These are phyloP conservation scores for Crotalus helleri DNA, from an alignment of 2,113 vertebrate genomes.

Conservation along the genomic window DNA sequence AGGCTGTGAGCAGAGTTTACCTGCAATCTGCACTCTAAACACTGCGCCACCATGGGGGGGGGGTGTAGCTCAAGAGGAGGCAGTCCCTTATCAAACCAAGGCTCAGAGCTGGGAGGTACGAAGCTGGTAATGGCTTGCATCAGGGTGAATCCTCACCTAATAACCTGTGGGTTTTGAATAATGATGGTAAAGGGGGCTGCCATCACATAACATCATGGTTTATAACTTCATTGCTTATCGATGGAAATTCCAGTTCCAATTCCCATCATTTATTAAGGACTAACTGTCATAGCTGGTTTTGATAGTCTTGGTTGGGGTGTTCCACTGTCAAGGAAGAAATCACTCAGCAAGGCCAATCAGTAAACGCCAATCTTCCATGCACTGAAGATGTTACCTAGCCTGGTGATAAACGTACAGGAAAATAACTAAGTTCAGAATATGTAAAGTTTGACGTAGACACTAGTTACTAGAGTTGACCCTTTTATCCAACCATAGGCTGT, in stretches of 20 bases:
- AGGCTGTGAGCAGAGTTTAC: neutral
- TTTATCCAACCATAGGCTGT: neutral
- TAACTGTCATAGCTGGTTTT: neutral
- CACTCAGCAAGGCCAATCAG: neutral
- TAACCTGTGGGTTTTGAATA: neutral
- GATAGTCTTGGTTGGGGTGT: neutral
- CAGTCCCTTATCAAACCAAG: neutral
- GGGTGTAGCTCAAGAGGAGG: neutral
- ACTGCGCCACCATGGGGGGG: neutral
- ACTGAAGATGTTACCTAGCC: neutral
- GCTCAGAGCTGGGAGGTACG: neutral
- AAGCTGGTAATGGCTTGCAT: neutral
- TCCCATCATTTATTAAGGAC: neutral
- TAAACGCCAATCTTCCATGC: neutral
- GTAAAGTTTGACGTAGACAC: neutral
- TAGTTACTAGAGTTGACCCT: neutral
- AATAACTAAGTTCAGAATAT: neutral
- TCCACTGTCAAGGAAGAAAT: neutral
- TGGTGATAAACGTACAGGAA: neutral
- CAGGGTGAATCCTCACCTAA: neutral
- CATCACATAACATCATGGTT: neutral
- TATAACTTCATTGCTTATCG: neutral
- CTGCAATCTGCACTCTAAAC: neutral
- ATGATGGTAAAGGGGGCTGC: neutral
- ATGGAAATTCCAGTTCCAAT: neutral